A percentile compares a stretch with the other conserved stretches of the same genome.
Evolutionary conservation across 1,140 invertebrate genomes (phyloP).

Genomic region (Nasonia vitripennis): DNA sequence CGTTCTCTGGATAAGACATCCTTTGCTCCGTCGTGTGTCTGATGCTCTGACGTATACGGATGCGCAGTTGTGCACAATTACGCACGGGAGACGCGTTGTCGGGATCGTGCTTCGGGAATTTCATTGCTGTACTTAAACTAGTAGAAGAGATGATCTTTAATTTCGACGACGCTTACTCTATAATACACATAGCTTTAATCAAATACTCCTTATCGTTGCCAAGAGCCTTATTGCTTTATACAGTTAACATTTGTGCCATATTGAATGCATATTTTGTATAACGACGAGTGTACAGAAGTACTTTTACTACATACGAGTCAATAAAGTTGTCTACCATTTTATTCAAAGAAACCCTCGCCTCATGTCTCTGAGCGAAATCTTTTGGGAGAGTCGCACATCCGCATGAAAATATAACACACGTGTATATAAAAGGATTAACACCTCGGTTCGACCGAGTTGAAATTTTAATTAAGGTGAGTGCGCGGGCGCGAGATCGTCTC

Average conservation of each 20-base stretch:
- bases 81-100: background rate
- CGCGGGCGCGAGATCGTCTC: background rate
- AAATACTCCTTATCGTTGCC: background rate
- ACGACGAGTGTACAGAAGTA: conserved; percentile 11
- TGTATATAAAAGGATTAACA: conserved; percentile 12
- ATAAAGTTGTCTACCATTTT: conserved; percentile 30
- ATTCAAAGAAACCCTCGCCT: background rate
- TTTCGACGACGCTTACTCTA: no score
- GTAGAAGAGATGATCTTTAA: no score
- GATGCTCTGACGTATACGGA: no score
- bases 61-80: background rate
- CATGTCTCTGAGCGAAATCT: background rate
- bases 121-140: no score
- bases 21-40: background rate
- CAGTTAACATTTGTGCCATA: background rate
- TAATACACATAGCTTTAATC: background rate
- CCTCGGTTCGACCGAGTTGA: background rate
- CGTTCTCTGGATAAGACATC: conserved; percentile 57
- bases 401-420: background rate
- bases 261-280: conserved; percentile 7
- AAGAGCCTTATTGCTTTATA: background rate
- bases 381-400: background rate
- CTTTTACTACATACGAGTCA: background rate
- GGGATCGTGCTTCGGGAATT: no score
- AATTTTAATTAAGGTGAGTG: conserved; percentile 41